These are phyloP conservation scores for Brotula barbata DNA, from an alignment of 2,797 vertebrate genomes.

Conservation along the genomic window DNA sequence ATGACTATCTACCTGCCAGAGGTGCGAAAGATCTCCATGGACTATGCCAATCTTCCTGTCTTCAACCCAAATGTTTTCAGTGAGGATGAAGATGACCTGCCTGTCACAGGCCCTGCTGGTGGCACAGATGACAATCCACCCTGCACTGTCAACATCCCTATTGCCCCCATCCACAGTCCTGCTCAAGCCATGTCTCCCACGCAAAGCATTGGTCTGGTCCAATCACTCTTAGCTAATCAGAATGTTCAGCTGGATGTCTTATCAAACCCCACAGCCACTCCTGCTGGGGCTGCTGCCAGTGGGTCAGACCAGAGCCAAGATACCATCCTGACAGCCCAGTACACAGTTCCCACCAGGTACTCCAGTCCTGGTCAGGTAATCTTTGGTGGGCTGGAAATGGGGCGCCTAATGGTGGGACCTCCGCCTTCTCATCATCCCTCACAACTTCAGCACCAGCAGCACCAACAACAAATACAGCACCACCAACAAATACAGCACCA, in stretches of 20 bases:
- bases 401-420: constrained; percentile 79
- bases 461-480: no score
- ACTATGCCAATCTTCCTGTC: constrained; percentile 95
- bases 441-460: no score
- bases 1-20: constrained; percentile 99
- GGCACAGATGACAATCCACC: constrained; percentile 90
- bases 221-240: constrained; percentile 96
- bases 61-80: constrained; percentile 99
- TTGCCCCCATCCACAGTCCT: constrained; percentile 97
- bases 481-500: no score
- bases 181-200: constrained; percentile 99
- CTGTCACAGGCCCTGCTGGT: constrained; percentile 91
- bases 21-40: constrained; percentile 94
- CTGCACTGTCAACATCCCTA: constrained; percentile 98
- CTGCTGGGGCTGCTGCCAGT: constrained; percentile 69
- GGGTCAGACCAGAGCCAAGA: constrained; percentile 79
- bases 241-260: constrained; percentile 96
- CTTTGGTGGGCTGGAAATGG: constrained; percentile 86
- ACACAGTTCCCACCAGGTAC: constrained; percentile 84
- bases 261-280: constrained; percentile 86
- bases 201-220: constrained; percentile 96
- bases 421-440: constrained; percentile 72
- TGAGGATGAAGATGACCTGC: constrained; percentile 96
- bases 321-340: constrained; percentile 72
- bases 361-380: constrained; percentile 88